Conservation (phyloP, 2,113 vertebrate species). For the Pao palembangensis region DNA sequence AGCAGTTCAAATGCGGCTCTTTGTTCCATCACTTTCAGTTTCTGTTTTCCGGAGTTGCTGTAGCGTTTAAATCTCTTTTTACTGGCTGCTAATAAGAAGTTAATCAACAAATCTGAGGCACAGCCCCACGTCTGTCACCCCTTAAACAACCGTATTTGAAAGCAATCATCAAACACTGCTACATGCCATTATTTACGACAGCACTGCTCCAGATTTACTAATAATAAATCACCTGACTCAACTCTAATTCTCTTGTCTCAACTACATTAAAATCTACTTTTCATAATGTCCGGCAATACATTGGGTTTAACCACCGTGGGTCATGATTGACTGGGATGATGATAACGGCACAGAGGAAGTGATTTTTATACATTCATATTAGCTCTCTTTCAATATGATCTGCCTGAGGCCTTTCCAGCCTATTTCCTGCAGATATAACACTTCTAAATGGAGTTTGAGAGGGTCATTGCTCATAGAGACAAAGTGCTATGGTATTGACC, state of each 20-base stretch:
- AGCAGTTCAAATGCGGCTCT: constrained; percentile 33
- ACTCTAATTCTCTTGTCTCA: constrained; percentile 37
- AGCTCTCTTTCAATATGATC: constrained; percentile 47
- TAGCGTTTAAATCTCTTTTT: constrained; percentile 42
- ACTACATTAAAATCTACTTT: constrained; percentile 44
- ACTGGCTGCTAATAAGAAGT: constrained; percentile 37
- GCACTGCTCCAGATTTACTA: constrained; percentile 29
- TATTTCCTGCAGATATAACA: constrained; percentile 74
- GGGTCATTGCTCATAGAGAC: constrained; percentile 75
- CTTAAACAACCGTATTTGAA: constrained; percentile 37
- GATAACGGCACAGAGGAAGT: constrained; percentile 55
- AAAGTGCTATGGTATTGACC: constrained; percentile 76
- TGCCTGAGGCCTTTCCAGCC: constrained; percentile 64
- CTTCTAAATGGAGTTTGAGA: constrained; percentile 74
- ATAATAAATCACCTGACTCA: constrained; percentile 47
- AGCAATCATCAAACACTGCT: constrained; percentile 42
- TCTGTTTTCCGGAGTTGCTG: constrained; percentile 24
- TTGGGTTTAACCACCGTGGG: constrained; percentile 30
- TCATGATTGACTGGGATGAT: constrained; percentile 53
- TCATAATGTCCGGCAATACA: constrained; percentile 38
- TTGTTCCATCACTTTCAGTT: constrained; percentile 23
- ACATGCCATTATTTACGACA: constrained; percentile 34
- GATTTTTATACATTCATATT: constrained; percentile 59
- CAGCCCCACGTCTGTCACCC: constrained; percentile 30
- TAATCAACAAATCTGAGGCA: constrained; percentile 49